These are phyloP conservation scores for Lophius piscatorius DNA, from an alignment of 2,113 vertebrate species.

Conservation along the genomic window DNA sequence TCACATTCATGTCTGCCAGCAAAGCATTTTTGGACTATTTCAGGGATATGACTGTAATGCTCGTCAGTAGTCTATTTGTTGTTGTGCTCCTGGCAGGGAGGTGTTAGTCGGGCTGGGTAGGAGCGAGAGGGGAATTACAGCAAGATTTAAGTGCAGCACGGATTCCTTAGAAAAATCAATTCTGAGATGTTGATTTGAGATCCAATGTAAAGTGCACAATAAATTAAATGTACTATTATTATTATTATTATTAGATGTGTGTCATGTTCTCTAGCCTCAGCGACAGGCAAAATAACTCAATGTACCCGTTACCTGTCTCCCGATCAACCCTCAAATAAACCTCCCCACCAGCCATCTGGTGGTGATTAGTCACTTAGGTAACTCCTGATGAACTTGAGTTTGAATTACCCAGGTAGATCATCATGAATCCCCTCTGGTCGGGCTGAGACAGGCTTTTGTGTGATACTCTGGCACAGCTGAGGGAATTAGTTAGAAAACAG, in stretches of 20 bases:
- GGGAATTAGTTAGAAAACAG: constrained; percentile 49
- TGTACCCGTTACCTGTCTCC: not conserved
- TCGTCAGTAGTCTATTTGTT: constrained; percentile 1
- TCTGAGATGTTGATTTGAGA: constrained; percentile 32
- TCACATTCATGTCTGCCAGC: constrained; percentile 44
- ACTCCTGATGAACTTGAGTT: constrained; percentile 13
- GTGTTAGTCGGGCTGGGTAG: constrained; percentile 14
- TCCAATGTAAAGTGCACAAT: constrained; percentile 17
- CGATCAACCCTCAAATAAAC: not conserved
- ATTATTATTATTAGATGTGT: too few relatives aligned
- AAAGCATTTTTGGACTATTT: constrained; percentile 40
- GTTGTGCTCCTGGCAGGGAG: constrained; percentile 24
- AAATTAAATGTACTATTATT: too few relatives aligned
- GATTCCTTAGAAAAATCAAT: constrained; percentile 37
- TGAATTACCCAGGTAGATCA: constrained; percentile 1
- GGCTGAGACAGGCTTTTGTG: constrained; percentile 29
- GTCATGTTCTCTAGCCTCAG: too few relatives aligned
- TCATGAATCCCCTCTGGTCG: constrained; percentile 24
- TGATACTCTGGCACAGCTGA: constrained; percentile 31
- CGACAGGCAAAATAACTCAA: too few relatives aligned
- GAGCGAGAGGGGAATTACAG: constrained; percentile 46
- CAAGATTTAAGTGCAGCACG: constrained; percentile 44
- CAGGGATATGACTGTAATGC: constrained; percentile 43
- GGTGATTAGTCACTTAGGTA: not conserved
- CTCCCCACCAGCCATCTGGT: not conserved